A percentile compares a stretch with the other conserved stretches of the same genome.
Conservation (phyloP, 2,888 invertebrate genomes). For the Lacanobia wlatinum region DNA sequence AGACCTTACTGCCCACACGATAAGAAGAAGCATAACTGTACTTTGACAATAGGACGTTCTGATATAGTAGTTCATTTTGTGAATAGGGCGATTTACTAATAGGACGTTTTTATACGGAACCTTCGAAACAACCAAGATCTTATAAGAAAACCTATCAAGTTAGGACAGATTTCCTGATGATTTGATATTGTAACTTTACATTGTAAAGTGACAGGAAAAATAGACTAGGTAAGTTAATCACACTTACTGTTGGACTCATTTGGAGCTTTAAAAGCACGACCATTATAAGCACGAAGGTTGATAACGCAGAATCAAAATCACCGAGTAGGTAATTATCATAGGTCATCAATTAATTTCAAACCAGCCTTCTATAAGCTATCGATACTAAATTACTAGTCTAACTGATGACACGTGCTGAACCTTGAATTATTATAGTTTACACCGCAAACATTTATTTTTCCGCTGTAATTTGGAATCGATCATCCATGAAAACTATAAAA, state of each 20-base stretch:
- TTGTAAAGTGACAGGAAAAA: background rate
- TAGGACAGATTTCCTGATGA: too few relatives aligned
- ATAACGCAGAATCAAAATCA: background rate
- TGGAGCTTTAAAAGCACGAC: too few relatives aligned
- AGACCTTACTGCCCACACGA: too few relatives aligned
- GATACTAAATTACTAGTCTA: background rate
- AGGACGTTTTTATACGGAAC: too few relatives aligned
- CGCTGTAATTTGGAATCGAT: background rate
- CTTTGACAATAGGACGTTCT: too few relatives aligned
- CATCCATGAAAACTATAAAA: background rate
- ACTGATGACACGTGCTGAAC: background rate
- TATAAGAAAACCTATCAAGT: background rate
- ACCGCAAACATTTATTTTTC: background rate
- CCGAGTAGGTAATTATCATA: background rate
- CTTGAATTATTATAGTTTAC: background rate
- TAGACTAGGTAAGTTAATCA: too few relatives aligned
- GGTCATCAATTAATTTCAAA: background rate
- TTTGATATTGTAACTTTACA: too few relatives aligned
- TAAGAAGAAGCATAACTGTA: too few relatives aligned
- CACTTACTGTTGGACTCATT: too few relatives aligned
- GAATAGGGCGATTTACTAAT: too few relatives aligned
- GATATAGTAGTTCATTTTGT: too few relatives aligned
- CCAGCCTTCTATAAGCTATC: background rate
- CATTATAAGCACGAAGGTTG: background rate
- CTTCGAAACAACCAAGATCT: background rate